Percentiles rank a stretch among this genome's conserved stretches.
These are phyloP conservation scores for Prietella phreatophila DNA, from an alignment of 2,113 vertebrate species.

Conservation along the genomic window DNA sequence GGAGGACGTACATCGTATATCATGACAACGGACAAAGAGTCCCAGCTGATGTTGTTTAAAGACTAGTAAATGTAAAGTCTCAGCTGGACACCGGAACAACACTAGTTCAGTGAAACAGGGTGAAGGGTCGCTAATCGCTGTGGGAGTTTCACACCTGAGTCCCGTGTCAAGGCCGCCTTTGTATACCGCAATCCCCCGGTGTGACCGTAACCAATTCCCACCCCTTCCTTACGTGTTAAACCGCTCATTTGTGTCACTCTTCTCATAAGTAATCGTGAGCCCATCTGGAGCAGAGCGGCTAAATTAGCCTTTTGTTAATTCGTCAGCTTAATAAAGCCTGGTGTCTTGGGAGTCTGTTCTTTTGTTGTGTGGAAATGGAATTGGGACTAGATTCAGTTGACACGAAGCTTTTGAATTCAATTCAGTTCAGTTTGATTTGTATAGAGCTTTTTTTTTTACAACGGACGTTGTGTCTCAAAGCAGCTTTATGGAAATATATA, in stretches of 20 bases:
- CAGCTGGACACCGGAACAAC: conserved; percentile 63
- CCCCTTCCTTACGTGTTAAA: conserved; percentile 31
- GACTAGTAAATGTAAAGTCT: conserved; percentile 40
- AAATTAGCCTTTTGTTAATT: conserved; percentile 74
- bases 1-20: background rate
- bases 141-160: conserved; percentile 60
- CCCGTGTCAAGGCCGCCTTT: conserved; percentile 48
- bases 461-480: too few species aligned
- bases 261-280: conserved; percentile 47
- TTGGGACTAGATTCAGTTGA: conserved; percentile 7
- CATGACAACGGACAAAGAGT: conserved; percentile 1
- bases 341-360: conserved; percentile 56
- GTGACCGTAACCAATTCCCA: background rate
- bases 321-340: conserved; percentile 63
- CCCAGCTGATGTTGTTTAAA: conserved; percentile 40
- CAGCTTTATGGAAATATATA: too few species aligned
- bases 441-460: too few species aligned
- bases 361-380: conserved; percentile 29
- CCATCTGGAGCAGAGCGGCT: conserved; percentile 65
- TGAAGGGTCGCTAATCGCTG: conserved; percentile 30
- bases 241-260: conserved; percentile 56
- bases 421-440: too few species aligned
- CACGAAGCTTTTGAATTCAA: background rate
- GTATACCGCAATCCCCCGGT: background rate
- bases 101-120: conserved; percentile 37